Percentiles rank a stretch among this genome's conserved stretches.
Evolutionary conservation across 2,797 vertebrate species (phyloP).

Genomic region (Brachyrhaphis roseni): DNA sequence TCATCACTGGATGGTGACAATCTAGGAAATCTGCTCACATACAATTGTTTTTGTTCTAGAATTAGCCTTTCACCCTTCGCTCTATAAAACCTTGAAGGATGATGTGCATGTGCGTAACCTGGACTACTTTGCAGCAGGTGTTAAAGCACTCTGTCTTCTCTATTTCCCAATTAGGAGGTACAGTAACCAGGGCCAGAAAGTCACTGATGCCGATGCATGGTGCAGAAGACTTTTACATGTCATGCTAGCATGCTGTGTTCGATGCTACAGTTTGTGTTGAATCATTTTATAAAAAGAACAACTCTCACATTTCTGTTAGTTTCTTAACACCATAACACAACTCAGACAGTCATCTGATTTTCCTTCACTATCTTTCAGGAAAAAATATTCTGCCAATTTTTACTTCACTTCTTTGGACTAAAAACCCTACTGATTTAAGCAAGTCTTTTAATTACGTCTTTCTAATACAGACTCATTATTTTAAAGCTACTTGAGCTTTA

Average conservation of each 20-base stretch:
- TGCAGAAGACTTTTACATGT: constrained; percentile 40
- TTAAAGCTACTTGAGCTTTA: neutral
- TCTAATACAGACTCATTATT: neutral
- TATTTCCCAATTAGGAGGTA: constrained; percentile 58
- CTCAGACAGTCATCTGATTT: neutral
- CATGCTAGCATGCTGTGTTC: neutral
- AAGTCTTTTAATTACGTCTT: neutral
- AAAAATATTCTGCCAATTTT: neutral
- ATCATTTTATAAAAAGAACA: neutral
- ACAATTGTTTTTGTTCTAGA: constrained; percentile 62
- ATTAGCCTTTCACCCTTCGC: constrained; percentile 56
- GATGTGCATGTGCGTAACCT: constrained; percentile 4
- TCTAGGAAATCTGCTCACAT: constrained; percentile 51
- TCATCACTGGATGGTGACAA: constrained; percentile 43
- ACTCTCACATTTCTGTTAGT: neutral
- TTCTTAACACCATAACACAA: neutral
- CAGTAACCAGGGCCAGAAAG: constrained; percentile 37
- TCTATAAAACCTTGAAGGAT: constrained; percentile 43
- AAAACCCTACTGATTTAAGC: neutral
- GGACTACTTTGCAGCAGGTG: constrained; percentile 72
- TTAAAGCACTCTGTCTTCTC: constrained; percentile 59
- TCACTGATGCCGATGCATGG: constrained; percentile 11
- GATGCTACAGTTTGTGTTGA: constrained; percentile 8
- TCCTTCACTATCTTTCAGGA: neutral
- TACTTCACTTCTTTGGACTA: neutral